phyloP scores from a whole-genome alignment of 37 sponge, comb jelly and placozoan species.

The Ianthella basta region DNA sequence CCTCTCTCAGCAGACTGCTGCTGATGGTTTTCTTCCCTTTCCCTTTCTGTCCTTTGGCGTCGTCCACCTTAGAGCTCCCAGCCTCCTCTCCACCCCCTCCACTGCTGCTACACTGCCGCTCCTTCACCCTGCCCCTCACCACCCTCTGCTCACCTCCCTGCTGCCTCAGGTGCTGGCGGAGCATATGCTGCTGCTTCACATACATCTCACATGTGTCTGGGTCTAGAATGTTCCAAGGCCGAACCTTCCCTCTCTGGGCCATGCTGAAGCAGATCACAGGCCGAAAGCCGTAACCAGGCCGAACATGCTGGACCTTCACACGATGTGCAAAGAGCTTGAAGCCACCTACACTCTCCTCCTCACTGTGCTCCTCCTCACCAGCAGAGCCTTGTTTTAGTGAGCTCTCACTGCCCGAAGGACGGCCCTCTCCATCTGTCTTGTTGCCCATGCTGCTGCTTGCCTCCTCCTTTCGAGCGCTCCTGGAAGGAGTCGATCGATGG shows the following conservation, averaged over 20 bases:
- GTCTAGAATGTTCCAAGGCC: slow-evolving; percentile 14
- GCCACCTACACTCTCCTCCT: neutral
- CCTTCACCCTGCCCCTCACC: neutral
- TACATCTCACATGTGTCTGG: slow-evolving; percentile 25
- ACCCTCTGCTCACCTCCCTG: slow-evolving; percentile 7
- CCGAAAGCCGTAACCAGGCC: neutral
- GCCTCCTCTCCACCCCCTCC: no score
- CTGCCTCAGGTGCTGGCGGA: slow-evolving; percentile 5
- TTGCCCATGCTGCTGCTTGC: neutral
- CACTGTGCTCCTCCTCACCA: no score
- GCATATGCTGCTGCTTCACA: slow-evolving; percentile 16
- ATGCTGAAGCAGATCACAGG: slow-evolving; percentile 2
- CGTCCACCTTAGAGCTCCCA: no score
- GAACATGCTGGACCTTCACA: neutral
- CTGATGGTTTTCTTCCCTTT: no score
- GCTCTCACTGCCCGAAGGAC: neutral
- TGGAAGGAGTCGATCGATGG: neutral
- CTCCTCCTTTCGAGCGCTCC: neutral
- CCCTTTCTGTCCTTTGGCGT: no score
- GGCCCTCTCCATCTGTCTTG: neutral
- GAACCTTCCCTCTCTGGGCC: neutral
- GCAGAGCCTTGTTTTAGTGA: neutral
- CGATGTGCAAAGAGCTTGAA: neutral
- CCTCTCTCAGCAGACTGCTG: no score
- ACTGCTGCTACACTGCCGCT: no score